phyloP scores from a whole-genome alignment of 2,113 vertebrate genomes.

The Pleuronectes platessa region DNA sequence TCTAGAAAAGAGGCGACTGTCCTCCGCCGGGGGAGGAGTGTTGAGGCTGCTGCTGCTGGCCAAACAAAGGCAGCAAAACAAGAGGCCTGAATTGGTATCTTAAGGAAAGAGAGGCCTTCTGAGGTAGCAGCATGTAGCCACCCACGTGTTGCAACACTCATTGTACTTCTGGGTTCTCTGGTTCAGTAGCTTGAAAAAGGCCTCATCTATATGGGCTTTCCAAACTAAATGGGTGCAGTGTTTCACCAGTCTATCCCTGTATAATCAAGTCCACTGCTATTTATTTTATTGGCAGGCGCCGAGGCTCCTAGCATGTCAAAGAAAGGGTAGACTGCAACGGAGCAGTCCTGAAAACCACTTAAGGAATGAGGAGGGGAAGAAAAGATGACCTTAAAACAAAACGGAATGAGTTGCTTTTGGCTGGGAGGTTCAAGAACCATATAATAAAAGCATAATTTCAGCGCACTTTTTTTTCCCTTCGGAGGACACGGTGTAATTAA shows the following conservation, averaged over 20 bases:
- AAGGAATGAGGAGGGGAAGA: conserved; percentile 67
- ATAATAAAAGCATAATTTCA: conserved; percentile 80
- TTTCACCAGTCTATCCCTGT: conserved; percentile 74
- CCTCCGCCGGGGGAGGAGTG: conserved; percentile 42
- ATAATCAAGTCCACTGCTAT: conserved; percentile 79
- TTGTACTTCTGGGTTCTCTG: conserved; percentile 42
- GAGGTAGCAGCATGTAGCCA: conserved; percentile 43
- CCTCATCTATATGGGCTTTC: conserved; percentile 71
- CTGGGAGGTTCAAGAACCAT: conserved; percentile 61
- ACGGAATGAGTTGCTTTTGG: conserved; percentile 70
- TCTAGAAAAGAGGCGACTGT: conserved; percentile 69
- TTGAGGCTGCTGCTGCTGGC: conserved; percentile 35
- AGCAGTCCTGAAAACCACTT: conserved; percentile 72
- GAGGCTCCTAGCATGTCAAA: conserved; percentile 74
- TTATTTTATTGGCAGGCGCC: conserved; percentile 78
- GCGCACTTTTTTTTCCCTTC: conserved; percentile 41
- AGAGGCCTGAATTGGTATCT: conserved; percentile 35
- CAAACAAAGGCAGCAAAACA: conserved; percentile 57
- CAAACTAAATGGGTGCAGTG: conserved; percentile 75
- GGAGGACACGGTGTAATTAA: conserved; percentile 68
- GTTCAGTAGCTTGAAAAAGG: conserved; percentile 66
- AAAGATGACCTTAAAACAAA: conserved; percentile 74
- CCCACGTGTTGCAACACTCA: conserved; percentile 54
- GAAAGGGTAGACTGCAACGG: conserved; percentile 71
- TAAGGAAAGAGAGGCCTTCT: conserved; percentile 45